phyloP scores from a whole-genome alignment of 53 echinoderm and acorn worm genomes.

The Stichopus horrens region DNA sequence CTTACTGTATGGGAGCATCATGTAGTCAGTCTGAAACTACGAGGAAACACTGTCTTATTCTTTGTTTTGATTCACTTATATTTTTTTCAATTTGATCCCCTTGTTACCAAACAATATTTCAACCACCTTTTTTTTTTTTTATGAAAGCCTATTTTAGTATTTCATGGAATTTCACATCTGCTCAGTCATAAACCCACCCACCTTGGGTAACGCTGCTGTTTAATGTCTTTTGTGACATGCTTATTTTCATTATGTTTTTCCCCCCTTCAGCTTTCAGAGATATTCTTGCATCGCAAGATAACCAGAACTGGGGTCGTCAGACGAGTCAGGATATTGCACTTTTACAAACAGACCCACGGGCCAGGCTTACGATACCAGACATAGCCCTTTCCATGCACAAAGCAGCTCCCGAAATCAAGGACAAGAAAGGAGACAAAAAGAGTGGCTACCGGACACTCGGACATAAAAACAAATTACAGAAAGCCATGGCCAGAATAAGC shows the following conservation, averaged over 20 bases:
- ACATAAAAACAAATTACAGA: slow-evolving; percentile 83
- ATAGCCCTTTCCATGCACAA: slow-evolving; percentile 64
- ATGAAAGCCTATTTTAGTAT: too few species aligned
- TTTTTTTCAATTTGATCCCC: too few species aligned
- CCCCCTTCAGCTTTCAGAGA: slow-evolving; percentile 82
- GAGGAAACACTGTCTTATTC: too few species aligned
- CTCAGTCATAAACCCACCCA: background rate
- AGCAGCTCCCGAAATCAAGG: slow-evolving; percentile 89
- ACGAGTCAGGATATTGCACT: slow-evolving; percentile 92
- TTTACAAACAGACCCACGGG: slow-evolving; percentile 91
- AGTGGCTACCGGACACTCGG: slow-evolving; percentile 72
- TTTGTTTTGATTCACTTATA: too few species aligned
- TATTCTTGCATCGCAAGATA: slow-evolving; percentile 92
- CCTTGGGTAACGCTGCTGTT: background rate
- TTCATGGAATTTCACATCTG: background rate
- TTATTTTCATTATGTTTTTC: background rate
- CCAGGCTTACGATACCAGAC: slow-evolving; percentile 86
- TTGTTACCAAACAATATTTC: too few species aligned
- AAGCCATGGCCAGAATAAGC: slow-evolving; percentile 94
- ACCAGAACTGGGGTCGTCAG: slow-evolving; percentile 77
- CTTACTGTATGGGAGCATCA: too few species aligned
- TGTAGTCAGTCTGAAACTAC: too few species aligned
- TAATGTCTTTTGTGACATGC: background rate
- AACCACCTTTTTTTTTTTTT: too few species aligned
- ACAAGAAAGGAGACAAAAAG: slow-evolving; percentile 87